Conservation (phyloP, 2,888 invertebrate species). For the Rotaria macrura region DNA sequence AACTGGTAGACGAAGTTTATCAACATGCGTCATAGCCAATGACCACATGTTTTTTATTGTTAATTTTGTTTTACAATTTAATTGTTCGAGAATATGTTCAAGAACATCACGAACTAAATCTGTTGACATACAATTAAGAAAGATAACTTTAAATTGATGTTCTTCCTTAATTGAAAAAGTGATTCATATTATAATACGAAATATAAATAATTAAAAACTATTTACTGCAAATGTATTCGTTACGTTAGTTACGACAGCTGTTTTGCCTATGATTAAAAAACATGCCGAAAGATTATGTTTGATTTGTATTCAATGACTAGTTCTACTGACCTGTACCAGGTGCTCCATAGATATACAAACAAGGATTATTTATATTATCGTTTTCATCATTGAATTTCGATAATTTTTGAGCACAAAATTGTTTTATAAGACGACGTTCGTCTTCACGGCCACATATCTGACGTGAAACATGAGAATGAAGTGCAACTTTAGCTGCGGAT, state of each 20-base stretch:
- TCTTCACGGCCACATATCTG: constrained; percentile 14
- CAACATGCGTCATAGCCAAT: background rate
- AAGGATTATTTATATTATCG: background rate
- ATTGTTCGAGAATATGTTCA: constrained; percentile 64
- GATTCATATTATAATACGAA: background rate
- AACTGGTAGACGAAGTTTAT: background rate
- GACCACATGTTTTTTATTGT: constrained; percentile 17
- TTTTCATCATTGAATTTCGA: background rate
- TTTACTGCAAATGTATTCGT: constrained; percentile 21
- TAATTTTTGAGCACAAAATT: background rate
- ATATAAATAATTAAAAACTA: background rate
- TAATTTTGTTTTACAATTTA: constrained; percentile 43
- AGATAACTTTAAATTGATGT: constrained; percentile 53
- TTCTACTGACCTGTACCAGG: constrained; percentile 81
- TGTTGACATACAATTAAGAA: constrained; percentile 77
- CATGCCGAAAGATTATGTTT: constrained; percentile 39
- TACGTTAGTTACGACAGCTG: constrained; percentile 25
- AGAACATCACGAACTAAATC: constrained; percentile 72
- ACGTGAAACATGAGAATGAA: background rate
- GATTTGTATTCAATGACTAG: constrained; percentile 57
- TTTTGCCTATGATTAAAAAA: constrained; percentile 30
- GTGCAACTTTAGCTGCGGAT: constrained; percentile 1
- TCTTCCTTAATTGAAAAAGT: constrained; percentile 19
- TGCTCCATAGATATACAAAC: constrained; percentile 84
- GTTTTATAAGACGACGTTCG: background rate